Percentiles rank a stretch among this genome's conserved stretches.
These are phyloP conservation scores for Drosophila tani DNA, from an alignment of 1,140 invertebrate genomes.

Conservation along the genomic window DNA sequence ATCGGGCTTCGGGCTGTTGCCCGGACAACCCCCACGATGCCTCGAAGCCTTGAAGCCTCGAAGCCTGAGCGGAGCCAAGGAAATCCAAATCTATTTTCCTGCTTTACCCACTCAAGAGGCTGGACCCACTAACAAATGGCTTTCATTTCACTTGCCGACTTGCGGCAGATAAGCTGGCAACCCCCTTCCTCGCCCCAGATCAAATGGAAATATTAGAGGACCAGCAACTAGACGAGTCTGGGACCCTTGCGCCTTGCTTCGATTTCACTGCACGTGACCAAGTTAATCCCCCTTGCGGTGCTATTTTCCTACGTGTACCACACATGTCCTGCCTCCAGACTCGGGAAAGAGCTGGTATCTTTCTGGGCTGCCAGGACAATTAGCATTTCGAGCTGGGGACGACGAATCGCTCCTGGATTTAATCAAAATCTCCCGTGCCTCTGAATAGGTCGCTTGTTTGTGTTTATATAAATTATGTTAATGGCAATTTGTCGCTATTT, in stretches of 20 bases:
- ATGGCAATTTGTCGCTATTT: conserved; percentile 61
- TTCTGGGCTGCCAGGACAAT: conserved; percentile 54
- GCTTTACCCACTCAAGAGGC: conserved; percentile 39
- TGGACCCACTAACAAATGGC: conserved; percentile 53
- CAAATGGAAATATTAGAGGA: conserved; percentile 63
- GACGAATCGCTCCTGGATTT: conserved; percentile 35
- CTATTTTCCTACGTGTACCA: conserved; percentile 30
- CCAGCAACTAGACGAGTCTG: conserved; percentile 35
- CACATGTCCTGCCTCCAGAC: conserved; percentile 22
- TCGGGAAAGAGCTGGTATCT: conserved; percentile 29
- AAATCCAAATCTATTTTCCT: conserved; percentile 52
- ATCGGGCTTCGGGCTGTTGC: conserved; percentile 46
- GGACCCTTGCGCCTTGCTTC: conserved; percentile 25
- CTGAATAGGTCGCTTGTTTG: conserved; percentile 33
- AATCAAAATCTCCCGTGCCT: conserved; percentile 38
- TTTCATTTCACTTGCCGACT: conserved; percentile 56
- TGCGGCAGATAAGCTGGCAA: conserved; percentile 70
- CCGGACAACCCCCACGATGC: conserved; percentile 37
- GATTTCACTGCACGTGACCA: conserved; percentile 72
- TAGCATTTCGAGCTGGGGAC: conserved; percentile 35
- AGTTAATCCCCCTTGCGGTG: conserved; percentile 51
- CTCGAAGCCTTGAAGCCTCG: background rate
- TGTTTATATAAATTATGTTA: conserved; percentile 74
- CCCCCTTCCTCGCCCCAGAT: conserved; percentile 34
- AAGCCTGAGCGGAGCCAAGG: conserved; percentile 1